Percentiles rank a stretch among this genome's conserved stretches.
Evolutionary conservation across 2,113 vertebrate genomes (phyloP).

Genomic region (Amphiprion percula): DNA sequence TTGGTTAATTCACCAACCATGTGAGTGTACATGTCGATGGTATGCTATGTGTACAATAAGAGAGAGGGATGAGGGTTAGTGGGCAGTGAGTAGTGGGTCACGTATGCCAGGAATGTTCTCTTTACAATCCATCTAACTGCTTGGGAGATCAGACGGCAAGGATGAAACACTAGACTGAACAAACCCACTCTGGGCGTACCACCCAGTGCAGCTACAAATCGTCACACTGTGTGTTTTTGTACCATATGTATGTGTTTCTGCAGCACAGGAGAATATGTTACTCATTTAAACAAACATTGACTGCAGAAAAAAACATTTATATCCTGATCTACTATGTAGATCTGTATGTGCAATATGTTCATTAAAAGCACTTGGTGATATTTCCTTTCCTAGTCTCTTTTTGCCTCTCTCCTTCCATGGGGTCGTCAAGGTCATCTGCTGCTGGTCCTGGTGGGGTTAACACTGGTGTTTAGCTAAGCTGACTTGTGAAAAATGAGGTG

Average conservation of each 20-base stretch:
- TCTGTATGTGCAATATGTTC: neutral
- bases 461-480: neutral
- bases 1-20: neutral
- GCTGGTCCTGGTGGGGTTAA: neutral
- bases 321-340: neutral
- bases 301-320: neutral
- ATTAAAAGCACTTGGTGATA: neutral
- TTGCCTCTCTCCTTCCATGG: neutral
- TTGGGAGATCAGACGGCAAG: slow-evolving; percentile 69
- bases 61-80: slow-evolving; percentile 29
- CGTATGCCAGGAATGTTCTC: slow-evolving; percentile 77
- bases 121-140: slow-evolving; percentile 71
- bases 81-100: slow-evolving; percentile 68
- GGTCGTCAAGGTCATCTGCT: neutral
- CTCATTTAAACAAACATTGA: slow-evolving; percentile 15
- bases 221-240: slow-evolving; percentile 26
- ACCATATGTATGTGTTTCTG: slow-evolving; percentile 5
- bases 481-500: slow-evolving; percentile 8
- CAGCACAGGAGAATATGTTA: slow-evolving; percentile 3
- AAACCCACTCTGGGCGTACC: slow-evolving; percentile 63
- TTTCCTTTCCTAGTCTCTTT: neutral
- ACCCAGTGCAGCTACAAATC: slow-evolving; percentile 53
- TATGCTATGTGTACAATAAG: slow-evolving; percentile 1
- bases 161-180: slow-evolving; percentile 73
- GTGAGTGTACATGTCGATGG: slow-evolving; percentile 8